Evolutionary conservation across 2,113 vertebrate genomes (phyloP).

Genomic region (Erythrocercus mccallii): DNA sequence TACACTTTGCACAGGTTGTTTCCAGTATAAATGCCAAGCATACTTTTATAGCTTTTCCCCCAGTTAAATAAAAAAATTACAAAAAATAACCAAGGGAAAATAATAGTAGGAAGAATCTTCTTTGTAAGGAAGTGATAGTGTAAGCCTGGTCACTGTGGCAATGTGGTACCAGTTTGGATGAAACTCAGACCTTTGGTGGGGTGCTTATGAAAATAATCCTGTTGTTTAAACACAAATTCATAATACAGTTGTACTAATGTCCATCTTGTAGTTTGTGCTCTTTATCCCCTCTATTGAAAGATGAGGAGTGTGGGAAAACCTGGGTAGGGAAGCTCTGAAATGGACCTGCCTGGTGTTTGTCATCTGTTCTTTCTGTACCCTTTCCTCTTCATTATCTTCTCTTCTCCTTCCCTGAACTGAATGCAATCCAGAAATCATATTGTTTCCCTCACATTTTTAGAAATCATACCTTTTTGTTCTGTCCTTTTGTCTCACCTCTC

Average conservation of each 20-base stretch:
- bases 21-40: slow-evolving; percentile 8
- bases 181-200: not conserved
- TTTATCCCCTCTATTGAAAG: not conserved
- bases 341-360: not conserved
- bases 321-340: not conserved
- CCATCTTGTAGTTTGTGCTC: not conserved
- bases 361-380: not conserved
- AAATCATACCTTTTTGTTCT: not conserved
- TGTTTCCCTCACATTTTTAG: not conserved
- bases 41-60: not conserved
- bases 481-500: not conserved
- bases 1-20: not conserved
- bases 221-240: not conserved
- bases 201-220: not conserved
- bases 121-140: not conserved
- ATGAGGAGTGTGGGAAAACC: not conserved
- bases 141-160: not conserved
- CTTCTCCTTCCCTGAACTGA: not conserved
- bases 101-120: not conserved
- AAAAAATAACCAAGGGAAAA: not conserved
- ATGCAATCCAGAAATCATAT: not conserved
- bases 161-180: not conserved
- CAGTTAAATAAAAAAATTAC: not conserved
- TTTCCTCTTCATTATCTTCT: not conserved
- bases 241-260: not conserved